Evolutionary conservation across 2,113 vertebrate genomes (phyloP), one percentile per base, ranked within the genome.

Genomic region (Cervus canadensis): DNA sequence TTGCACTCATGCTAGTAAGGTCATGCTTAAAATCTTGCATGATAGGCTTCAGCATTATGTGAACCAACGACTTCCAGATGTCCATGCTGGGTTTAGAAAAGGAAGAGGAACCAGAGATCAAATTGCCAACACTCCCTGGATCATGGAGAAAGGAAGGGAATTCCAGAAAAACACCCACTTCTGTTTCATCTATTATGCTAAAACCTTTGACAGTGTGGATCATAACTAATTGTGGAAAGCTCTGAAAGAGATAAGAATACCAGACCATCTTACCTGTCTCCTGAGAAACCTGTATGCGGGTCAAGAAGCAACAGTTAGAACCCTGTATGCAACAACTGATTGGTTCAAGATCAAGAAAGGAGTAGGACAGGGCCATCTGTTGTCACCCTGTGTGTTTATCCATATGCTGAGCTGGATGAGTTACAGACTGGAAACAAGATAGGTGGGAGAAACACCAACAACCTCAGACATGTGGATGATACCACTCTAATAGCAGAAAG

Each of bases 361-460:
- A 36, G 64, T 71, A 71, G 9, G 21, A 71, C 19, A 36, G 64
- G 64, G 19, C 17, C 12, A n/a, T 71, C 9, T 36, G 64, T n/a
- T 36, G n/a, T 36, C 19, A 21, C n/a, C n/a, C 2, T 71, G 10
- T 71, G 36, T 36, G 19, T 36, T 71, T 36, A 36, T 71, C 64
- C 64, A 36, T 36, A 11, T 0, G 1, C 19, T 10, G 10, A 10
- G 64, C n/a, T 71, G n/a, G n/a, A 71, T 36, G 64, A 23, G 2
- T 23, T 71, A 36, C 2, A 71, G 23, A 19, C n/a, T 36, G 19
- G 64, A 71, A 71, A 71, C n/a, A 71, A 36, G n/a, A 36, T 12
- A 12, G 19, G 64, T 71, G 19, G 64, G 64, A 36, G 64, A 71
- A 71, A 36, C 9, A 36, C 21, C n/a, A 71, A 12, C 64, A 71